phyloP scores from a whole-genome alignment of 2,797 vertebrate genomes.

The Eidolon dupreanum region DNA sequence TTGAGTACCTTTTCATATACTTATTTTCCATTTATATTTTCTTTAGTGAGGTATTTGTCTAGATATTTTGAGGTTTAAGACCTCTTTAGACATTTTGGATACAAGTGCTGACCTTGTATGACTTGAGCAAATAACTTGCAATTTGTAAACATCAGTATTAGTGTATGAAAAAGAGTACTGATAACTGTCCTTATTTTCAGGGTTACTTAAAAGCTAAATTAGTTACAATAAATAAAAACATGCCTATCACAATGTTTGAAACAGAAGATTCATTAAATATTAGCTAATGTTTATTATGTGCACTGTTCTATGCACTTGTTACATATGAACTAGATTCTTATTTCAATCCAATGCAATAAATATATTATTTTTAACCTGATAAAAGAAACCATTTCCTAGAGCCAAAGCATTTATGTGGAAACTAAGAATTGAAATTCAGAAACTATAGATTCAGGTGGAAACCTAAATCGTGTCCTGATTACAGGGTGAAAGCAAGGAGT shows the following conservation, averaged over 20 bases:
- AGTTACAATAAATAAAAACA: neutral
- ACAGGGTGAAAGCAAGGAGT: no score
- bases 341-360: neutral
- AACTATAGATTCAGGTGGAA: no score
- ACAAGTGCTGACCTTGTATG: neutral
- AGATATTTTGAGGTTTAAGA: neutral
- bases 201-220: neutral
- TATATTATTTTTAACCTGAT: no score
- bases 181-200: neutral
- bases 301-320: neutral
- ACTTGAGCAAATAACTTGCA: neutral
- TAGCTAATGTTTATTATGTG: neutral
- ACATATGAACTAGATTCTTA: neutral
- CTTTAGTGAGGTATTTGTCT: neutral
- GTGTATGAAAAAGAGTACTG: neutral
- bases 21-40: neutral
- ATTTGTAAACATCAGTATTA: neutral
- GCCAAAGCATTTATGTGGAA: no score
- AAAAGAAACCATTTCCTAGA: no score
- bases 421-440: no score
- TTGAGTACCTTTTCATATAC: neutral
- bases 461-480: no score
- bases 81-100: neutral
- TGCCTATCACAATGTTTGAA: neutral
- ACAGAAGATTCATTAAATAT: neutral